These are phyloP conservation scores for Spinibarbus caldwelli DNA, from an alignment of 2,797 vertebrate genomes.

Conservation along the genomic window DNA sequence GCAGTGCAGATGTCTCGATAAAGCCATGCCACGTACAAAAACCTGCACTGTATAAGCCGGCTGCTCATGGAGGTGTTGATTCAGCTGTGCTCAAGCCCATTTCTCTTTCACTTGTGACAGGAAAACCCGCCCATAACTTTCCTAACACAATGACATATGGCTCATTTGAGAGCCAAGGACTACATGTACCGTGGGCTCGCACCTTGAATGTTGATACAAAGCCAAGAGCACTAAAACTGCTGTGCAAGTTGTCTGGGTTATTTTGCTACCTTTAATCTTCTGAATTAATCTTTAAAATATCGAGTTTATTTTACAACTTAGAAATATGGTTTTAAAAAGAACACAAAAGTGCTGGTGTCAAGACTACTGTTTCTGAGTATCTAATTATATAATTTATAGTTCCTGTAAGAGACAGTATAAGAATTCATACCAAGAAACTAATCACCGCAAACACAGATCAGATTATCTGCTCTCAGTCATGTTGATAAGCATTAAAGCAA, in stretches of 20 bases:
- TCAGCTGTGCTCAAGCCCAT: constrained; percentile 52
- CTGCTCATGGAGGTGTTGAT: constrained; percentile 49
- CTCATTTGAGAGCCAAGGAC: constrained; percentile 47
- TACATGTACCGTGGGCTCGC: constrained; percentile 43
- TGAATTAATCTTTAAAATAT: constrained; percentile 15
- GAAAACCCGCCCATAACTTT: constrained; percentile 39
- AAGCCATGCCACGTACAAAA: constrained; percentile 19
- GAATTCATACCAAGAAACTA: constrained; percentile 11
- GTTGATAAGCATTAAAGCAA: too few species aligned
- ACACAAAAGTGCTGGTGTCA: not conserved
- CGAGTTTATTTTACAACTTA: constrained; percentile 4
- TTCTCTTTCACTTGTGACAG: constrained; percentile 52
- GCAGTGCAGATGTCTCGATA: constrained; percentile 36
- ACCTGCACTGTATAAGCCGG: constrained; percentile 10
- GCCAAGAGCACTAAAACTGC: constrained; percentile 29
- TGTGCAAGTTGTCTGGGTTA: constrained; percentile 7
- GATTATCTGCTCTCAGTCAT: not conserved
- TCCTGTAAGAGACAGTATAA: not conserved
- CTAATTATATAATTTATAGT: constrained; percentile 2
- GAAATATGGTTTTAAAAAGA: constrained; percentile 23
- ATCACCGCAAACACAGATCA: constrained; percentile 9
- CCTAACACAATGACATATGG: constrained; percentile 43
- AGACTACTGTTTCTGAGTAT: not conserved
- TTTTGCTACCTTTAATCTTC: constrained; percentile 33
- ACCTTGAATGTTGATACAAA: constrained; percentile 35